These are phyloP conservation scores for Teleopsis dalmanni DNA, from an alignment of 1,140 invertebrate species.

Conservation along the genomic window DNA sequence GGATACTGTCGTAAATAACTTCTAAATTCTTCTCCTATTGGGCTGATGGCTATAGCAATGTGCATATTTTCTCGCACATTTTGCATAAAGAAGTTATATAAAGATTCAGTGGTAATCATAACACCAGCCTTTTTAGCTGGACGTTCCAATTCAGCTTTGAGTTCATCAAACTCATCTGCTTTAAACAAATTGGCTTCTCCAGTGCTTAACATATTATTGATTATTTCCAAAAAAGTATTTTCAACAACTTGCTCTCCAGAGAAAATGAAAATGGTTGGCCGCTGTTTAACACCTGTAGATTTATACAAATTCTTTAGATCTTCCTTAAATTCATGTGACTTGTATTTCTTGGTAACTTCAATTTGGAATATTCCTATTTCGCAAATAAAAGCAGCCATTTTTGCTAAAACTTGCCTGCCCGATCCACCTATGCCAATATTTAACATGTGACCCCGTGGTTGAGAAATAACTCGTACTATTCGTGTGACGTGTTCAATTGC, in stretches of 20 bases:
- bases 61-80: slow-evolving; percentile 70
- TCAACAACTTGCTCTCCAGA: slow-evolving; percentile 74
- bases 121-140: slow-evolving; percentile 58
- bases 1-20: slow-evolving; percentile 77
- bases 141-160: slow-evolving; percentile 60
- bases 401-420: slow-evolving; percentile 69
- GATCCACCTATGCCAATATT: slow-evolving; percentile 81
- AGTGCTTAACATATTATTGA: slow-evolving; percentile 78
- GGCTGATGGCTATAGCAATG: slow-evolving; percentile 77
- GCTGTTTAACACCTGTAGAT: slow-evolving; percentile 63
- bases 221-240: slow-evolving; percentile 76
- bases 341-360: slow-evolving; percentile 68
- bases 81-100: slow-evolving; percentile 69
- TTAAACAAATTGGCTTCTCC: slow-evolving; percentile 80
- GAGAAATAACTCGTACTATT: slow-evolving; percentile 73
- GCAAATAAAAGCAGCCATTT: slow-evolving; percentile 69
- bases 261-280: slow-evolving; percentile 71
- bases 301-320: slow-evolving; percentile 73
- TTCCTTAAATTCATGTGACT: slow-evolving; percentile 68
- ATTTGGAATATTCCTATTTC: slow-evolving; percentile 71
- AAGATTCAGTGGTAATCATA: slow-evolving; percentile 56
- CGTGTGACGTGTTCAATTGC: slow-evolving; percentile 76
- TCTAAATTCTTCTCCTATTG: slow-evolving; percentile 70
- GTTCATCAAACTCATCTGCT: slow-evolving; percentile 76
- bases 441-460: slow-evolving; percentile 73